Conservation (phyloP, 2,113 vertebrate species). For the Bufo bufo region DNA sequence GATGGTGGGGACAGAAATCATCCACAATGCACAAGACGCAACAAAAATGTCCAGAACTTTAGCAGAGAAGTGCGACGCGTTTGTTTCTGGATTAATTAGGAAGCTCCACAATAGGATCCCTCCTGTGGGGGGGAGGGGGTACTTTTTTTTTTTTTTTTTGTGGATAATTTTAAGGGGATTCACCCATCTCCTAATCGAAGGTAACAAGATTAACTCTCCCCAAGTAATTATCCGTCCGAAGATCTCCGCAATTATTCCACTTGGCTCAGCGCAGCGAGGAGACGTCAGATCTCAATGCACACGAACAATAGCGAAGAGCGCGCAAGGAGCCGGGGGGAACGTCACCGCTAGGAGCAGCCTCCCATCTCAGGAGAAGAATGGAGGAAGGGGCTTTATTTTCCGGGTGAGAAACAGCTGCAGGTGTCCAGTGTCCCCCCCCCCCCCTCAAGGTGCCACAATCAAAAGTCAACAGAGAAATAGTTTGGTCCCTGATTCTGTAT, state of each 20-base stretch:
- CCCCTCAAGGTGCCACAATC: too few species aligned
- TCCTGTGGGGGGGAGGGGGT: not conserved
- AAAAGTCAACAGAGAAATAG: too few species aligned
- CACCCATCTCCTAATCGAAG: not conserved
- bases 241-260: not conserved
- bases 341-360: not conserved
- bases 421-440: too few species aligned
- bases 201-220: slow-evolving; percentile 14
- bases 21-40: too few species aligned
- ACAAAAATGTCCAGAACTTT: too few species aligned
- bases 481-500: too few species aligned
- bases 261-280: not conserved
- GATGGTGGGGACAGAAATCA: too few species aligned
- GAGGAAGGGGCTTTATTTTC: too few species aligned
- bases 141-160: not conserved
- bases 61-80: too few species aligned
- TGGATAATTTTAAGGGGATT: slow-evolving; percentile 30
- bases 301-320: not conserved
- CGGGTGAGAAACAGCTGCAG: too few species aligned
- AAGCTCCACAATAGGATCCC: not conserved
- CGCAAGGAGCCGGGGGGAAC: too few species aligned
- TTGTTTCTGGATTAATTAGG: not conserved
- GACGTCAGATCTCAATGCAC: not conserved
- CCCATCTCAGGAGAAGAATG: too few species aligned
- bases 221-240: not conserved